Base-by-base conservation (phyloP, 1,140 invertebrate genomes). In the Dinothrombium tinctorium region DNA sequence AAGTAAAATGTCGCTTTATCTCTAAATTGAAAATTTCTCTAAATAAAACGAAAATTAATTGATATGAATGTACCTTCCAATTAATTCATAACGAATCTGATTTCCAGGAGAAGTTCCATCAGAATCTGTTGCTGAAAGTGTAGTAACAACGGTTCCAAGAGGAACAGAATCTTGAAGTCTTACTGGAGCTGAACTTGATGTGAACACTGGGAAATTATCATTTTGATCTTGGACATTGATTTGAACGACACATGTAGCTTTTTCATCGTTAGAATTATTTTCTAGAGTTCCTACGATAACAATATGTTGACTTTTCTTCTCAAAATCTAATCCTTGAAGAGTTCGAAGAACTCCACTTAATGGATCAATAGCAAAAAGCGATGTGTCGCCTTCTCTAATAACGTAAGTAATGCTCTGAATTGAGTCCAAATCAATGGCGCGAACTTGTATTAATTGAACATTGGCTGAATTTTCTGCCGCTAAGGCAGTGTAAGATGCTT, bases 391-490 rank as follows among this genome's bases (percentile, higher is more conserved):
- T 60, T 76, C 73, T 32, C 73, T 68, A 22, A 90, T 73, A 1
- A 71, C 69, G 53, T 89, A 90, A 0, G 78, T 83, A 21, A 89
- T 74, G n/a, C 37, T 42, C 32, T 50, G 51, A 43, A 48, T 38
- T 2, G 46, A 45, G 38, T 54, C 53, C 3, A 48, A 44, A 43
- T 54, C 53, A 4, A 43, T 41, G 11, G 53, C 53, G 47, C 48
- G 19, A 36, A 87, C 77, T 58, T 73, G 71, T 21, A 73, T 67
- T 21, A 89, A 70, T 42, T 71, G 65, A 48, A 69, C 68, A 53
- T 82, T 72, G 0, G 72, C 66, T 25, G 71, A 63, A 56, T 84
- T 86, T 62, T 90, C 83, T 4, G 76, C 75, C 12, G 89, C 74
- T 24, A 62, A 66, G 2, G 73, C 71, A 52, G 74, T 70, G 47